Evolutionary conservation across 2,797 vertebrate genomes (phyloP), one percentile per base, ranked within the genome.

Genomic region (Gallinago solitaria): DNA sequence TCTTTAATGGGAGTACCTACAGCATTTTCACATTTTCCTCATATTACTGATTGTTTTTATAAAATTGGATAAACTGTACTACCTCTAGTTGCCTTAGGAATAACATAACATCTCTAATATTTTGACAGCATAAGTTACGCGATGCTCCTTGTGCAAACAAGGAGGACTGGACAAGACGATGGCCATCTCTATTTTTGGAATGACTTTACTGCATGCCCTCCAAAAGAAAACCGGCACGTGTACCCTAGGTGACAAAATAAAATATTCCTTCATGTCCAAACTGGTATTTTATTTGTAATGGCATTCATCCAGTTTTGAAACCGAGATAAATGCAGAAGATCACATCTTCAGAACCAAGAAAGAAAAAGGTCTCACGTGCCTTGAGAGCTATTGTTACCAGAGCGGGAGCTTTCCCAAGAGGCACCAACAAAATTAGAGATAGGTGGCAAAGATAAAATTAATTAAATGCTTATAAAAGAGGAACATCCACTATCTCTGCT

Each of bases 401-500:
- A 64, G 57, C 80, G 33, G 2, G 54, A 81, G 76, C 69, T 89
- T 70, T 85, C 70, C 68, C 83, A 74, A 93, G 50, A 87, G 48
- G 43, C 65, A 65, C n/a, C 56, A n/a, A 75, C 45, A 83, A 47
- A 87, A 93, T 60, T 33, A 83, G 75, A 94, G 83, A 95, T 64
- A 93, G 92, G 90, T 82, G 81, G 32, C 76, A 67, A 81, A 76
- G 79, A 85, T 53, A 90, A 69, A 83, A 37, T 56, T 48, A 76
- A 87, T 84, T 60, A 96, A 95, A 90, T 3, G 23, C 81, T 76
- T 86, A 70, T 75, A 76, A 71, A 59, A 32, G 3, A 56, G 43
- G 73, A 48, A 33, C 27, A 37, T 93, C 95, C 92, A 91, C 96
- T 97, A 96, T 97, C 97, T 97, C 95, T 97, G 43, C 82, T 95